Base-by-base conservation (phyloP, 2,797 vertebrate genomes). In the Hephaestus fuliginosus region DNA sequence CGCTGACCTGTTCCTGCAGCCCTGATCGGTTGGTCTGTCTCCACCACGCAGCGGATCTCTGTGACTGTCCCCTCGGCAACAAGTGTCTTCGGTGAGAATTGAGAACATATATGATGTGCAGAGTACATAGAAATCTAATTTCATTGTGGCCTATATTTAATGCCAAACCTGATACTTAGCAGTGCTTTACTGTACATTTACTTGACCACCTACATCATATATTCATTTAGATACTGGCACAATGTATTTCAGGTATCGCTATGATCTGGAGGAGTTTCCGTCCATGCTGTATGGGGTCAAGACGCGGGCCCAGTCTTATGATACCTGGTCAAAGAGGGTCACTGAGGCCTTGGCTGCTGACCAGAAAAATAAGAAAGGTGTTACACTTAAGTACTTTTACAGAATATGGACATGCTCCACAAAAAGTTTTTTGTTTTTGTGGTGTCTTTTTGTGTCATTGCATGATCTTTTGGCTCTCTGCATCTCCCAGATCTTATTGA, bases 341-440 rank as follows among this genome's bases (percentile, higher is more conserved):
- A 96, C 96, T 0, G 98, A 99, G 84, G 97, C 98, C 17, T 92
- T 99, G 87, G 95, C 96, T 70, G 97, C 98, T 48, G 97, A 96
- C 81, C 97, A 97, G 93, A 98, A 94, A 90, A 98, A 96, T 92
- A 99, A 99, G 86, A 99, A 99, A 97, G 98, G 98, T 99, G 74
- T 36, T 15, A 25, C 9, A 20, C 44, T 46, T 20, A 1, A 60
- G 14, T 51, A 14, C 2, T 7, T 12, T n/a, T 36, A 5, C 44
- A 68, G 46, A 52, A 63, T 44, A 3, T 68, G 12, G 33, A 39
- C 36, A 33, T 7, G 6, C 41, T 41, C 12, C 15, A 17, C 25
- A 20, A 5, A 39, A 18, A 20, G 18, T 7, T 7, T 7, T 22
- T 52, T 43, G 18, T 46, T 51, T 55, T 49, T 20, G 2, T 53